Evolutionary conservation across 2,113 vertebrate genomes (phyloP).

Genomic region (Corapipo altera): DNA sequence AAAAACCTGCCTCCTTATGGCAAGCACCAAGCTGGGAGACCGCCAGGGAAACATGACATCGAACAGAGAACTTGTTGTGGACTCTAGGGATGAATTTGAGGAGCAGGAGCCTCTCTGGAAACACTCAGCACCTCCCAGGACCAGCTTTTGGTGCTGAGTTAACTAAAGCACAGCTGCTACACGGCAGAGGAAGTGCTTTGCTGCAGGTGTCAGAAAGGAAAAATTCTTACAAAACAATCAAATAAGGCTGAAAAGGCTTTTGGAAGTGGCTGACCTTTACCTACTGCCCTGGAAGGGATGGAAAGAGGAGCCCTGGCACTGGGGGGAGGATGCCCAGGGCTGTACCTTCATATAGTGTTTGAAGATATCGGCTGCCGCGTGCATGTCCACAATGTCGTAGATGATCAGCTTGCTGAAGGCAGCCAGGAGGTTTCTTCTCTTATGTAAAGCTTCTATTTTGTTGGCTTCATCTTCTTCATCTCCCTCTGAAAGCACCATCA

Average conservation of each 20-base stretch:
- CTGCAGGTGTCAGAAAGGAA: neutral
- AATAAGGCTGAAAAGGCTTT: neutral
- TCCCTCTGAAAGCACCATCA: conserved; percentile 81
- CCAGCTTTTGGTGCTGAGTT: neutral
- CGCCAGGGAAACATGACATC: neutral
- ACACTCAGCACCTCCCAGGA: neutral
- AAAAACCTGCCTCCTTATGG: neutral
- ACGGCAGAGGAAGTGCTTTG: neutral
- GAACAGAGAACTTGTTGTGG: neutral
- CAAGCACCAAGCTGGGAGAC: neutral
- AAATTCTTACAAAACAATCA: neutral
- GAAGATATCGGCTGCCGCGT: conserved; percentile 98
- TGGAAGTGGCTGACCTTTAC: neutral
- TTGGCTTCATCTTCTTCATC: conserved; percentile 99
- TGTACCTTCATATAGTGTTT: conserved; percentile 99
- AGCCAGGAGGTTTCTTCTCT: conserved; percentile 95
- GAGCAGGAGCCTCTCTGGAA: neutral
- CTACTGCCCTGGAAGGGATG: neutral
- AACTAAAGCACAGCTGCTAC: neutral
- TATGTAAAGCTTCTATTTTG: conserved; percentile 99
- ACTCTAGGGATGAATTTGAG: neutral
- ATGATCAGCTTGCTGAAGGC: conserved; percentile 99
- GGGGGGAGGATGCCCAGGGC: neutral
- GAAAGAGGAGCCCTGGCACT: neutral
- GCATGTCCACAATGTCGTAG: conserved; percentile 99